Evolutionary conservation across 2,888 invertebrate species (phyloP).

Genomic region (Prosapia bicincta): DNA sequence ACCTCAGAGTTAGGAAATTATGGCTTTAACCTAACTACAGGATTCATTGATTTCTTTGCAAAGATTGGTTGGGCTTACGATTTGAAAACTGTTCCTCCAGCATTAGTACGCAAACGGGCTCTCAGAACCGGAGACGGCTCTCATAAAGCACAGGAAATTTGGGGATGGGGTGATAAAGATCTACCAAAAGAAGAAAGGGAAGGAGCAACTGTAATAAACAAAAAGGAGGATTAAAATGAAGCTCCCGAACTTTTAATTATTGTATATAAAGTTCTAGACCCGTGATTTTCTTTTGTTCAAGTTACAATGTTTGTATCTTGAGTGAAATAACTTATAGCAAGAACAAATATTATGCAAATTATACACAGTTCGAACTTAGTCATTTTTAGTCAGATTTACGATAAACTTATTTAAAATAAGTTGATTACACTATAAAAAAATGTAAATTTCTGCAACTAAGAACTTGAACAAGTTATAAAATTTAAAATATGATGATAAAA

Average conservation of each 20-base stretch:
- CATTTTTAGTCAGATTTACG: too few species aligned
- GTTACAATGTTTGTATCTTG: neutral
- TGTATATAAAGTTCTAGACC: neutral
- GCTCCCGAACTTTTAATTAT: neutral
- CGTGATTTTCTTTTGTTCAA: neutral
- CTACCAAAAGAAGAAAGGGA: constrained; percentile 34
- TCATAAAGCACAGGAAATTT: constrained; percentile 34
- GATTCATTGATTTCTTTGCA: constrained; percentile 76
- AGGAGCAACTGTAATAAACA: constrained; percentile 32
- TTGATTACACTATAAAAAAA: too few species aligned
- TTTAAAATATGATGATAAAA: too few species aligned
- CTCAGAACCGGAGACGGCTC: constrained; percentile 58
- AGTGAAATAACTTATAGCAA: neutral
- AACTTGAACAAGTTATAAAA: too few species aligned
- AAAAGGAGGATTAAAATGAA: constrained; percentile 18
- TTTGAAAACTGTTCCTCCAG: constrained; percentile 71
- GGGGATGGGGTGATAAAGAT: constrained; percentile 40
- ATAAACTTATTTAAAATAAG: too few species aligned
- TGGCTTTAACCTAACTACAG: constrained; percentile 68
- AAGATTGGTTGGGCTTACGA: constrained; percentile 86
- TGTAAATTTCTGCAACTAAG: too few species aligned
- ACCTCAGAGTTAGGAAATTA: constrained; percentile 69
- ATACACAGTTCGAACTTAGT: too few species aligned
- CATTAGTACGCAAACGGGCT: constrained; percentile 65
- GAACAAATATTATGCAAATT: neutral